Base-by-base conservation (phyloP, 2,888 invertebrate species). In the Iphiclides podalirius region DNA sequence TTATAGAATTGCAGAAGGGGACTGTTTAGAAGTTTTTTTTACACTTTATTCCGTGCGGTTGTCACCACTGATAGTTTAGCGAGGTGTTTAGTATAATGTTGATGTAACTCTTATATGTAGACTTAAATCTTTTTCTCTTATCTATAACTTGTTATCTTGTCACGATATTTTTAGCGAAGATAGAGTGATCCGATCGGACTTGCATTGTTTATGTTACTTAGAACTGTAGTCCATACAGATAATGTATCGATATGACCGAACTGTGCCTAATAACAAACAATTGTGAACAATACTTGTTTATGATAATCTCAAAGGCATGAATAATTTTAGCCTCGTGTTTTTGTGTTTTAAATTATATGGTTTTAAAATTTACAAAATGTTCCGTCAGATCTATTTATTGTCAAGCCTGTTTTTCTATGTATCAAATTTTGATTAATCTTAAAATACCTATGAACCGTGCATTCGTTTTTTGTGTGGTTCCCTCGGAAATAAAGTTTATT, bases 211-310 rank as follows among this genome's bases (percentile, higher is more conserved):
- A 12, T 4, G 7, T 42, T 41, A 23, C 11, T 17, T 23, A 16
- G 15, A 17, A 34, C 17, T 13, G 12, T 42, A 42, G 31, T 23
- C 26, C 37, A 4, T 39, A 48, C n/a, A 8, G 15, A 31, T 28
- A 20, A 35, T n/a, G 14, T 26, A 15, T 38, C 31, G 37, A 37
- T 38, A 16, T 26, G 16, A 44, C 44, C 35, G 44, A 44, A 39
- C 35, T 40, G 35, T 44, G 49, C 44, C 49, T 50, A 43, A 48
- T 38, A 33, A 11, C 42, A 17, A 23, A 8, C 9, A 33, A 1
- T 6, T 14, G n/a, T 15, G 28, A 15, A n/a, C 31, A 11, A 31
- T 31, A 11, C 1, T 1, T 31, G 31, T 31, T 31, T 2, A 3
- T 31, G 9, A 31, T 4, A 2, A 31, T 1, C 11, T 31, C n/a